Conservation (phyloP, 64 coral and sea anemone genomes). For the Pocillopora verrucosa region DNA sequence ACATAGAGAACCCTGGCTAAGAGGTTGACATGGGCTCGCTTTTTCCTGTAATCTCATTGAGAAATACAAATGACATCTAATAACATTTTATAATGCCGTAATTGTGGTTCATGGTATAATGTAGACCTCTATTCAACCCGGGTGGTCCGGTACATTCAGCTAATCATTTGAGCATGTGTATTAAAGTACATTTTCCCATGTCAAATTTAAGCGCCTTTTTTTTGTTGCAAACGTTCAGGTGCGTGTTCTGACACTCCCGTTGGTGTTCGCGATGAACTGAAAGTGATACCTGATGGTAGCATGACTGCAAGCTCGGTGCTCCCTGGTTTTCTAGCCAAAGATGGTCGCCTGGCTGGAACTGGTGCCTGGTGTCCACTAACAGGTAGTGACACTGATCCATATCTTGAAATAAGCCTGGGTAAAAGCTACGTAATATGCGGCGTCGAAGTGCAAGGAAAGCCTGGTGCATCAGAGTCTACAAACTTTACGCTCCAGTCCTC, state of each 20-base stretch:
- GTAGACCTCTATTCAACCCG: no score
- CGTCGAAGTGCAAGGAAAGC: neutral
- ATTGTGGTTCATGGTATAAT: no score
- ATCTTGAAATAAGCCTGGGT: neutral
- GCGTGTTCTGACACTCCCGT: neutral
- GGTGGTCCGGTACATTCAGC: no score
- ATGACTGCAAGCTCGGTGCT: neutral
- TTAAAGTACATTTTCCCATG: no score
- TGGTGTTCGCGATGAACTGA: neutral
- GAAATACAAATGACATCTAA: no score
- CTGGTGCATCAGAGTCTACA: neutral
- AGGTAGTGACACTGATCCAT: neutral
- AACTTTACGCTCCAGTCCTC: neutral
- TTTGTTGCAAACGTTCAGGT: neutral
- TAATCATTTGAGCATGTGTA: no score
- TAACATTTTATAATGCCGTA: no score
- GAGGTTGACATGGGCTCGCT: no score
- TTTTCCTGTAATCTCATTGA: no score
- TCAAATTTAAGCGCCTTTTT: no score
- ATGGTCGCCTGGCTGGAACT: neutral
- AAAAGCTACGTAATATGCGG: neutral
- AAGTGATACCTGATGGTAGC: neutral
- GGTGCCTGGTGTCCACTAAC: neutral
- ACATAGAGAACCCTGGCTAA: no score
- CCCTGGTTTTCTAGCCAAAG: neutral